Base-by-base conservation (phyloP, 1,140 invertebrate species). In the Tyrophagus putrescentiae region DNA sequence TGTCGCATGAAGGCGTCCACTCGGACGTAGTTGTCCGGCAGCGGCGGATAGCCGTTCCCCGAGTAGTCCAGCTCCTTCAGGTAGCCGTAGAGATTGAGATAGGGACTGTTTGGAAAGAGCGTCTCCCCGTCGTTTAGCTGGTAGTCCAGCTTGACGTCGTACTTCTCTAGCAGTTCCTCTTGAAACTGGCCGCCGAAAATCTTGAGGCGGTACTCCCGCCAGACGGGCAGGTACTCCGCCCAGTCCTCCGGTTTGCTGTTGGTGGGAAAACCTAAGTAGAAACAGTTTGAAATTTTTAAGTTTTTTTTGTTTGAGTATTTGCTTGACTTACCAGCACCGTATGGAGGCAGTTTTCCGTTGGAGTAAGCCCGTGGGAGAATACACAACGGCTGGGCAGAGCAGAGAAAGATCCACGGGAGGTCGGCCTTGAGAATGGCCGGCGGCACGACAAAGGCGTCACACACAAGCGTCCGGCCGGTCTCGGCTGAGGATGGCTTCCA, bases 51-150 rank as follows among this genome's bases (percentile, higher is more conserved):
- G 31, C 41, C 53, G 3, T 7, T n/a, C n/a, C n/a, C 36, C n/a
- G 13, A n/a, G 16, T 57, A 57, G 53, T 57, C 53, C 53, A 57
- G 41, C 28, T 57, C 53, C 21, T 39, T 25, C 4, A 36, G 53
- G 41, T 57, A 57, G 16, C 28, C 28, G 16, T 57, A 57, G 33
- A 57, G 1, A n/a, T 57, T 57, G 11, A 36, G 13, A 57, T n/a
- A 57, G 16, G 25, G 25, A 16, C 3, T 31, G 23, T 31, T 16
- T 11, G 9, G 25, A 13, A 52, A 21, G 32, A 21, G 32, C 16
- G 48, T 9, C 48, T 21, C 31, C 2, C n/a, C 1, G 32, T 52
- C 25, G 13, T 28, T 13, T 52, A 28, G 27, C 23, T 13, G 25
- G 48, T 4, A 25, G 11, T 3, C 48, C 48, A n/a, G n/a, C 36